Conservation (phyloP, 2,888 invertebrate species). For the Lepas anatifera region DNA sequence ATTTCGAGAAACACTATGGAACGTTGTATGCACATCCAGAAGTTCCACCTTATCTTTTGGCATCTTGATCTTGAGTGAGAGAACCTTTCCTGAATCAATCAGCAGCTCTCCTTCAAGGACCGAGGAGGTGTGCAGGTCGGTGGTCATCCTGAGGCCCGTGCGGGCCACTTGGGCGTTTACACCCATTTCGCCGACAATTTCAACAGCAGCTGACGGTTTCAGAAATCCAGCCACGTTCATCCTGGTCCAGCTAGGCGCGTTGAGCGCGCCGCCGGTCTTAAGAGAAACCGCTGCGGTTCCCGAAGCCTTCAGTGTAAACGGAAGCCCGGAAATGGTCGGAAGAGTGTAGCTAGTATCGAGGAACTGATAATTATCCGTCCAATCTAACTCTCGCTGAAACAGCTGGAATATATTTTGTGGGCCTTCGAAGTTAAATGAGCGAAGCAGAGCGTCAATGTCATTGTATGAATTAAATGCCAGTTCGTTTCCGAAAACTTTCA, state of each 20-base stretch:
- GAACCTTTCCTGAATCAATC: slow-evolving; percentile 51
- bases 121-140: slow-evolving; percentile 71
- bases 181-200: slow-evolving; percentile 70
- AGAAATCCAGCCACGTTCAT: slow-evolving; percentile 67
- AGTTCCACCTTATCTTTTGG: slow-evolving; percentile 77
- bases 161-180: slow-evolving; percentile 66
- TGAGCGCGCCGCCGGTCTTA: slow-evolving; percentile 64
- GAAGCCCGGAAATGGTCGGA: slow-evolving; percentile 71
- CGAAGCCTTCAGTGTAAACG: slow-evolving; percentile 67
- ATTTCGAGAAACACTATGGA: slow-evolving; percentile 39
- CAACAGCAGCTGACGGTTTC: slow-evolving; percentile 73
- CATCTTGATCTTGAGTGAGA: slow-evolving; percentile 61
- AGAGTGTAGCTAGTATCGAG: slow-evolving; percentile 78
- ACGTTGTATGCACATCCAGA: slow-evolving; percentile 46
- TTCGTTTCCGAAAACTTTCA: slow-evolving; percentile 82
- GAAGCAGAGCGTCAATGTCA: slow-evolving; percentile 26
- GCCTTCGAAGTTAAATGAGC: slow-evolving; percentile 25
- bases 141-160: slow-evolving; percentile 67
- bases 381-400: slow-evolving; percentile 53
- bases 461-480: slow-evolving; percentile 52
- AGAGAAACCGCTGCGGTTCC: slow-evolving; percentile 77
- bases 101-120: slow-evolving; percentile 60
- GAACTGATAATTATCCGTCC: slow-evolving; percentile 71
- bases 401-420: slow-evolving; percentile 32
- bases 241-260: slow-evolving; percentile 43